Percentiles rank a stretch among this genome's conserved stretches.
These are phyloP conservation scores for Acromyrmex echinatior DNA, from an alignment of 1,140 invertebrate species.

Conservation along the genomic window DNA sequence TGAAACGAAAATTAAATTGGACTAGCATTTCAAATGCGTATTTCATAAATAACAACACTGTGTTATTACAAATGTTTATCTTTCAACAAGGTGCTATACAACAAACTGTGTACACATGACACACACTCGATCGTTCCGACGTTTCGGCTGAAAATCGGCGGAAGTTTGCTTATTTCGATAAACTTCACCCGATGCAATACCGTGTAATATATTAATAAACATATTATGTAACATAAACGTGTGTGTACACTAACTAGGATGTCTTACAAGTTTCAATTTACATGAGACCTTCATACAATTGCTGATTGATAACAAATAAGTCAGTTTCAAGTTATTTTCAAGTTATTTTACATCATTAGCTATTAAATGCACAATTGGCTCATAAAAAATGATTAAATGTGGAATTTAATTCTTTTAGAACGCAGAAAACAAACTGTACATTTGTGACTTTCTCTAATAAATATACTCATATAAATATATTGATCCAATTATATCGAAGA, in stretches of 20 bases:
- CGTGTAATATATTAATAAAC: slow-evolving; percentile 66
- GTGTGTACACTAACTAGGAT: slow-evolving; percentile 50
- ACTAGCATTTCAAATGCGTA: slow-evolving; percentile 52
- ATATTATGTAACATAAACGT: slow-evolving; percentile 64
- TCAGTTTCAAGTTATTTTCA: neutral
- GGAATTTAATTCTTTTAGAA: slow-evolving; percentile 11
- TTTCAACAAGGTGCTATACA: slow-evolving; percentile 82
- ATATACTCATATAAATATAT: slow-evolving; percentile 29
- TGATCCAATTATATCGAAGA: neutral
- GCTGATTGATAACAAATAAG: slow-evolving; percentile 19
- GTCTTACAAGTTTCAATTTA: slow-evolving; percentile 37
- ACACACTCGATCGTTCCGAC: slow-evolving; percentile 73
- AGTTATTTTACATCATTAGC: slow-evolving; percentile 14
- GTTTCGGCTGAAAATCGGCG: slow-evolving; percentile 62
- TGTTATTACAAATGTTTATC: slow-evolving; percentile 81
- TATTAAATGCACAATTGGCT: slow-evolving; percentile 45
- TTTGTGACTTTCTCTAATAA: slow-evolving; percentile 19
- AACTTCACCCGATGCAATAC: slow-evolving; percentile 55
- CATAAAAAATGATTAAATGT: slow-evolving; percentile 10
- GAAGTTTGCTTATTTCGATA: slow-evolving; percentile 58
- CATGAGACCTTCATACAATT: slow-evolving; percentile 41
- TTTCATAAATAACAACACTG: slow-evolving; percentile 70
- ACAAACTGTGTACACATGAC: slow-evolving; percentile 82
- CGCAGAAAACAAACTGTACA: neutral
- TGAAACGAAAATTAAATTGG: slow-evolving; percentile 44